phyloP scores from a whole-genome alignment of 2,113 vertebrate genomes.

The Alosa alosa region DNA sequence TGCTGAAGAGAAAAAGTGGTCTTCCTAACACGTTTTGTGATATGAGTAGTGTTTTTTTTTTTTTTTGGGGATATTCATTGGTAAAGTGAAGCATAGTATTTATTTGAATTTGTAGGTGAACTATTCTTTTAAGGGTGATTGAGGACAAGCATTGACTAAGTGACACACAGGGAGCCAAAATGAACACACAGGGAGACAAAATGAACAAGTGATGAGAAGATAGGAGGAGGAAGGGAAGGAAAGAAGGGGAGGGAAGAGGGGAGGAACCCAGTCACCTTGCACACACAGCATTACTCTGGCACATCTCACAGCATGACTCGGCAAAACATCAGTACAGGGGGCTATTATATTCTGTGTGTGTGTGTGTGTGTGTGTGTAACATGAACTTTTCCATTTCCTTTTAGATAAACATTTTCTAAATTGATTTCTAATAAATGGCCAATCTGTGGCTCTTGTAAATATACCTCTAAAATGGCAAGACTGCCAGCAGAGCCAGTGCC shows the following conservation, averaged over 20 bases:
- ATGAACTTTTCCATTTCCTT: no score
- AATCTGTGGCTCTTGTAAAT: no score
- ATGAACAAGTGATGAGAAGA: slow-evolving; percentile 7
- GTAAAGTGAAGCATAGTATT: background rate
- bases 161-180: slow-evolving; percentile 11
- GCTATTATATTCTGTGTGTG: background rate
- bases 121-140: background rate
- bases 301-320: background rate
- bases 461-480: no score
- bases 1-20: no score
- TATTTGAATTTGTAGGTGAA: background rate
- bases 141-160: background rate
- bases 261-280: slow-evolving; percentile 17
- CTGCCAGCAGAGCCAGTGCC: no score
- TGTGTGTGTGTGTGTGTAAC: no score
- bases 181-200: no score
- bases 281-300: slow-evolving; percentile 13
- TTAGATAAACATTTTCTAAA: no score
- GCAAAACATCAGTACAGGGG: background rate
- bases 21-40: background rate
- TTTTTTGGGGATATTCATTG: background rate
- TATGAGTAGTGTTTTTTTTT: no score
- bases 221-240: background rate
- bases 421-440: no score
- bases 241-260: background rate